Conservation (phyloP, 64 coral and sea anemone genomes). For the Cladopsammia gracilis region DNA sequence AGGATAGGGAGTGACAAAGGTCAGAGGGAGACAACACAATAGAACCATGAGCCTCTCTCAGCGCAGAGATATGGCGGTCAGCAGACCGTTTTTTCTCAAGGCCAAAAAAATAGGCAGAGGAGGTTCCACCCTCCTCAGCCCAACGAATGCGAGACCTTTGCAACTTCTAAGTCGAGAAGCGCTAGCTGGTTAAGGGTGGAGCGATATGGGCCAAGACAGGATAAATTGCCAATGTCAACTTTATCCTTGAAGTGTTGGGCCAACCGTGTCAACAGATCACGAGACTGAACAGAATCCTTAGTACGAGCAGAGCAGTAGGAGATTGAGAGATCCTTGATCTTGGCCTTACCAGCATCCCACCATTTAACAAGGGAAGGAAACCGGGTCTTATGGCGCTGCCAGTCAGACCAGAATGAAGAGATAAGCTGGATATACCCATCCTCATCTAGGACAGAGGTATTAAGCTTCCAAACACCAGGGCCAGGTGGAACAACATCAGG, state of each 20-base stretch:
- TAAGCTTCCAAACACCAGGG: constrained; percentile 44
- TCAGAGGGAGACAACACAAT: neutral
- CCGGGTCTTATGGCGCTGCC: neutral
- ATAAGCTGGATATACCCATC: neutral
- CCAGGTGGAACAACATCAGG: constrained; percentile 9
- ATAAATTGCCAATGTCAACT: neutral
- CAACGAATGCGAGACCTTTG: constrained; percentile 14
- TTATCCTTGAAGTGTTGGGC: neutral
- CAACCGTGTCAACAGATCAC: neutral
- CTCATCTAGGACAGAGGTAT: constrained; percentile 25
- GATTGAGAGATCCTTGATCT: constrained; percentile 11
- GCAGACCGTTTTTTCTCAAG: constrained; percentile 3
- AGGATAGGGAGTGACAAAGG: neutral
- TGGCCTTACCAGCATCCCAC: constrained; percentile 50
- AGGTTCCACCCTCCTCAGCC: constrained; percentile 63
- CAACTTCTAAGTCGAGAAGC: neutral
- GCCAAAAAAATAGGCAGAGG: constrained; percentile 26
- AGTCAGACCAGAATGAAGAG: constrained; percentile 24
- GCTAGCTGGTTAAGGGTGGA: neutral
- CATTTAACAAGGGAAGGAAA: constrained; percentile 37
- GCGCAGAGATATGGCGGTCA: neutral
- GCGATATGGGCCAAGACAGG: neutral
- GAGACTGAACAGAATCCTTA: neutral
- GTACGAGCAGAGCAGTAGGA: neutral
- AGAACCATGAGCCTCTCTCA: neutral